Base-by-base conservation (phyloP, 2,797 vertebrate genomes). In the Mus spretus region DNA sequence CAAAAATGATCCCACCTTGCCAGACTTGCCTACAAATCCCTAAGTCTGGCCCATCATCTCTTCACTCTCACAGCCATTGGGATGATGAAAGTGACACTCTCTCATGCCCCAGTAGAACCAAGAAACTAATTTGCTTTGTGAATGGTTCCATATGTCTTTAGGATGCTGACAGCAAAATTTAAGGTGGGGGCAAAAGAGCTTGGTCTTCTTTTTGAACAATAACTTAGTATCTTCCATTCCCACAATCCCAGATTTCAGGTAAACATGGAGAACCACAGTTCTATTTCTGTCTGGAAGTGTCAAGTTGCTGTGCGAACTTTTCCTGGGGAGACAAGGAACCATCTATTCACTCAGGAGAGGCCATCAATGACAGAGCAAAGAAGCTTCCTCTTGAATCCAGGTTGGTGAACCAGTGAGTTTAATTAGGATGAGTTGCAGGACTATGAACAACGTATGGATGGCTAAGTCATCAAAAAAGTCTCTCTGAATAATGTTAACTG, bases 171-270 rank as follows among this genome's bases (percentile, higher is more conserved):
- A 28, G 47, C 87, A 11, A 19, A 80, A n/a, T 47, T 37, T 37
- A 37, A 85, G 34, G 2, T 13, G 37, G n/a, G n/a, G 6, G 10
- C 11, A 40, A 89, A 47, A 82, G 22, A 90, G 55, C 15, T 37
- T 63, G 82, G 55, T 57, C 81, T 90, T 92, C 53, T 44, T 78
- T 93, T 72, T 55, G 26, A 90, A 72, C 28, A 95, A 10, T 61
- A 47, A 78, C 55, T 90, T 50, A 34, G 55, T n/a, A 84, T 89
- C 81, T 86, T 87, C 63, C 10, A 37, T 10, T 53, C 53, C 6
- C 24, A 20, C 63, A 80, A 59, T 57, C 50, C 79, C 14, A 17
- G 31, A 4, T 77, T 79, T 86, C 70, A 84, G 72, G 31, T 70
- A 37, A 90, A 78, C 65, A 83, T 13, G 28, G 37, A 22, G 87